These are phyloP conservation scores for Pithys albifrons DNA, from an alignment of 2,113 vertebrate genomes.

Conservation along the genomic window DNA sequence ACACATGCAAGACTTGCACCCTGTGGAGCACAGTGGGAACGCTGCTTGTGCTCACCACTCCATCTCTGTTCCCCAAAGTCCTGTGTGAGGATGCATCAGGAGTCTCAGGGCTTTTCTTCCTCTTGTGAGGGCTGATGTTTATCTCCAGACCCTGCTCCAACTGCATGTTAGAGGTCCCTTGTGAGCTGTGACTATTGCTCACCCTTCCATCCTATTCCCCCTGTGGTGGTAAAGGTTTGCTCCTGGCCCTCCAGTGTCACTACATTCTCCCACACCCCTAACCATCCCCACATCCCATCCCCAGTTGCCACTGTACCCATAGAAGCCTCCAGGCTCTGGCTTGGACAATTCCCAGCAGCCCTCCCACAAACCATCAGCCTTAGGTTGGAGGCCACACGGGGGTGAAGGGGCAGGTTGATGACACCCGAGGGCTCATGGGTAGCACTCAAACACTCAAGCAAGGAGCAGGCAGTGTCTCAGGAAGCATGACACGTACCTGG, in stretches of 20 bases:
- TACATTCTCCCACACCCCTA: fast-evolving
- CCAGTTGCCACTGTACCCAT: neutral
- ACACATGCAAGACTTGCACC: neutral
- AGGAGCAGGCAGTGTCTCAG: neutral
- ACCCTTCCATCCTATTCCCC: neutral
- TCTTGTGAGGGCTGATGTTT: neutral
- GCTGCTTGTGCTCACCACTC: fast-evolving
- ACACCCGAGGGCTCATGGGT: fast-evolving
- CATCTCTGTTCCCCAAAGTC: neutral
- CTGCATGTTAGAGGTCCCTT: neutral
- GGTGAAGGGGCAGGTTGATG: neutral
- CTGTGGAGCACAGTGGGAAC: fast-evolving
- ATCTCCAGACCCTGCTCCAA: neutral
- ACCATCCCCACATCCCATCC: neutral
- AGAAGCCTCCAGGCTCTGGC: too few species aligned
- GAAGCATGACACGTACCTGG: neutral
- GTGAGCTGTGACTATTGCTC: neutral
- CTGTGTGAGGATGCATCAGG: neutral
- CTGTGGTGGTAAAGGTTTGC: neutral
- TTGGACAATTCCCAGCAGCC: fast-evolving
- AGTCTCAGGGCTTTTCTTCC: neutral
- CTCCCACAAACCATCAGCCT: fast-evolving
- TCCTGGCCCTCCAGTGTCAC: fast-evolving
- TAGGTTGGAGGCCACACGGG: fast-evolving
- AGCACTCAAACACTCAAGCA: neutral